Conservation (phyloP, 1,140 invertebrate genomes). For the Drosophila leontia region DNA sequence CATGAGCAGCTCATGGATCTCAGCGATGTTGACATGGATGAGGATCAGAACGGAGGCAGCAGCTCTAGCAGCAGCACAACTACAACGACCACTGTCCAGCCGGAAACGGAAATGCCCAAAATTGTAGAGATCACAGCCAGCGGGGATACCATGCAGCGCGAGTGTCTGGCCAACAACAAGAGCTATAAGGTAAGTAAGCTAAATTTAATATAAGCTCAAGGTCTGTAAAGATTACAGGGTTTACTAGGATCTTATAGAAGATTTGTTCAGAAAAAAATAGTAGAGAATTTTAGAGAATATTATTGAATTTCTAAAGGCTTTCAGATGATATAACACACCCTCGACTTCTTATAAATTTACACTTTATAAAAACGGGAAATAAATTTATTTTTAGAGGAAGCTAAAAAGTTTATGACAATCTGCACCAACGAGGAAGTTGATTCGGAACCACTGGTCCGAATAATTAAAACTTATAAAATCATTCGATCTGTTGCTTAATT, state of each 20-base stretch:
- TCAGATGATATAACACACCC: neutral
- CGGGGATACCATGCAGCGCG: conserved; percentile 78
- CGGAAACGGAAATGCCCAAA: conserved; percentile 77
- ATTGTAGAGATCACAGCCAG: conserved; percentile 76
- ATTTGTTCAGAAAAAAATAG: neutral
- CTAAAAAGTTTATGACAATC: conserved; percentile 3
- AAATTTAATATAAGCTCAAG: neutral
- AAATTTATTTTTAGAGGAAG: neutral
- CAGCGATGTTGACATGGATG: conserved; percentile 89
- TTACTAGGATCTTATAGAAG: neutral
- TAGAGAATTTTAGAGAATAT: neutral
- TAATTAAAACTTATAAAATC: conserved; percentile 18
- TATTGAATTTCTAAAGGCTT: too few relatives aligned
- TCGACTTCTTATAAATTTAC: neutral
- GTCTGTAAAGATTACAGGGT: neutral
- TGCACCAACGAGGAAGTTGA: conserved; percentile 1
- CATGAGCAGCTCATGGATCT: conserved; percentile 86
- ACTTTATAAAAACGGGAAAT: conserved; percentile 6
- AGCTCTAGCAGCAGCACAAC: conserved; percentile 35
- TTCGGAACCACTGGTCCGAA: conserved; percentile 6
- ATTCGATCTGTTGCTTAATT: neutral
- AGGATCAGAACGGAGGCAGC: conserved; percentile 85
- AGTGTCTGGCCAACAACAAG: conserved; percentile 75
- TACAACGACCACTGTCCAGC: conserved; percentile 48
- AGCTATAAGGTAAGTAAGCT: conserved; percentile 79